Conservation (phyloP, 2,888 invertebrate species). For the Acanthosepion lycidas region DNA sequence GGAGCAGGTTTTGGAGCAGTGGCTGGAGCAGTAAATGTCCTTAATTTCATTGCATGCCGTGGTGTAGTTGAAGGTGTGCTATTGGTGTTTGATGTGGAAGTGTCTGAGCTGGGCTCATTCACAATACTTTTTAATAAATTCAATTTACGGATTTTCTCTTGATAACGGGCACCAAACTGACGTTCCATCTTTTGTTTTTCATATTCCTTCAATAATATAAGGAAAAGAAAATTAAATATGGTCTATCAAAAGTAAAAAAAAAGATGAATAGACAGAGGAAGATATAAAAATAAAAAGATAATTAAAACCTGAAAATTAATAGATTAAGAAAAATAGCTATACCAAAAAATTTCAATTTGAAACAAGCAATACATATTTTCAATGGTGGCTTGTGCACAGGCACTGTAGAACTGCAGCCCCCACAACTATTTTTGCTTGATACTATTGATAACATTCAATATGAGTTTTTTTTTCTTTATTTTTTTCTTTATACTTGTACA, state of each 20-base stretch:
- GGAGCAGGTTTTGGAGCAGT: constrained; percentile 52
- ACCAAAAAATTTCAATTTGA: no score
- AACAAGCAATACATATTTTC: no score
- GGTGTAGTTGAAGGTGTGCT: constrained; percentile 49
- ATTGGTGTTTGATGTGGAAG: constrained; percentile 49
- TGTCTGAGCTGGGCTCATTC: constrained; percentile 56
- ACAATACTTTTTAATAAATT: constrained; percentile 70
- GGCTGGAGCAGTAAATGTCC: constrained; percentile 54
- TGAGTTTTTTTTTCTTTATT: no score
- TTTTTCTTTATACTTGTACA: no score
- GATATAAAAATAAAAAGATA: no score
- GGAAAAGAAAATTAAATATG: neutral
- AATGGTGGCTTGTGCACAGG: no score
- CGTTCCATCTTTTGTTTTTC: constrained; percentile 65
- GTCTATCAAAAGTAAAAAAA: neutral
- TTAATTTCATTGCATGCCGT: constrained; percentile 59
- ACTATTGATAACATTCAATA: no score
- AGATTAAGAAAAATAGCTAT: no score
- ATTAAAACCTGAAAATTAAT: no score
- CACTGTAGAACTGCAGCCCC: no score
- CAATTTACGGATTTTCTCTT: constrained; percentile 70
- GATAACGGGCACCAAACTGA: constrained; percentile 63
- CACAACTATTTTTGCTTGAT: no score
- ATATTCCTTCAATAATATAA: constrained; percentile 60
- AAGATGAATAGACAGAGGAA: no score